These are phyloP conservation scores for Turdus rufiventris DNA, from an alignment of 2,113 vertebrate genomes.

Conservation along the genomic window DNA sequence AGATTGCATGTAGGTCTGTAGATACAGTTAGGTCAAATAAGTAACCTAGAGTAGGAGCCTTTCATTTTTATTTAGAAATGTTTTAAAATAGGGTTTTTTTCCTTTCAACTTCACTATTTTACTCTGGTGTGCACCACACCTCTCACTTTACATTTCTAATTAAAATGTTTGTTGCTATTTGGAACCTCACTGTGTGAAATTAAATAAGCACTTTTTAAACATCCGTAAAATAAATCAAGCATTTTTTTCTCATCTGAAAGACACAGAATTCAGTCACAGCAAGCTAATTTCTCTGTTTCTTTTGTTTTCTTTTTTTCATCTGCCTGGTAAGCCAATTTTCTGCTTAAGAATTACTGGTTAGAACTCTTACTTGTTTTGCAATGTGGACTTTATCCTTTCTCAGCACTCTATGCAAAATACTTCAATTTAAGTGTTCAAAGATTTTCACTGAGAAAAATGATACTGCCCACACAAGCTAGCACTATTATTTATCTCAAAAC, in stretches of 20 bases:
- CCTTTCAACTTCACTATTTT: neutral
- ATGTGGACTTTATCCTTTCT: slow-evolving; percentile 85
- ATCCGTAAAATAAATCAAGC: slow-evolving; percentile 86
- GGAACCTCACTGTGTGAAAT: slow-evolving; percentile 85
- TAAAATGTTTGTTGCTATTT: slow-evolving; percentile 85
- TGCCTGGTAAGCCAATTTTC: slow-evolving; percentile 95
- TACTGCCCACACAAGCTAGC: neutral
- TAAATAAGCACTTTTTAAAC: slow-evolving; percentile 85
- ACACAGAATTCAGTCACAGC: slow-evolving; percentile 87
- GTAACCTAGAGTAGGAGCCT: neutral
- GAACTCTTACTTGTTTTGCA: slow-evolving; percentile 83
- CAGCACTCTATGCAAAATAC: slow-evolving; percentile 74
- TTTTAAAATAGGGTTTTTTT: neutral
- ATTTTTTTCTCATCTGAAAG: slow-evolving; percentile 75
- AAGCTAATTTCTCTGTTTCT: slow-evolving; percentile 85
- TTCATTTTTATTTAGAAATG: neutral
- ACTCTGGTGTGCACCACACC: slow-evolving; percentile 71
- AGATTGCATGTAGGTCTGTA: neutral
- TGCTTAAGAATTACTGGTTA: slow-evolving; percentile 87
- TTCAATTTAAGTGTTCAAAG: slow-evolving; percentile 72
- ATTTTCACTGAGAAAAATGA: slow-evolving; percentile 50
- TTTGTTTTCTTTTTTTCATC: slow-evolving; percentile 87
- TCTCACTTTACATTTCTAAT: slow-evolving; percentile 79
- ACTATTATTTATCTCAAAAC: slow-evolving; percentile 16
- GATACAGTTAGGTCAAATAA: neutral